A percentile compares a stretch with the other conserved stretches of the same genome.
Conservation (phyloP, 2,113 vertebrate species). For the Ariopsis seemanni region DNA sequence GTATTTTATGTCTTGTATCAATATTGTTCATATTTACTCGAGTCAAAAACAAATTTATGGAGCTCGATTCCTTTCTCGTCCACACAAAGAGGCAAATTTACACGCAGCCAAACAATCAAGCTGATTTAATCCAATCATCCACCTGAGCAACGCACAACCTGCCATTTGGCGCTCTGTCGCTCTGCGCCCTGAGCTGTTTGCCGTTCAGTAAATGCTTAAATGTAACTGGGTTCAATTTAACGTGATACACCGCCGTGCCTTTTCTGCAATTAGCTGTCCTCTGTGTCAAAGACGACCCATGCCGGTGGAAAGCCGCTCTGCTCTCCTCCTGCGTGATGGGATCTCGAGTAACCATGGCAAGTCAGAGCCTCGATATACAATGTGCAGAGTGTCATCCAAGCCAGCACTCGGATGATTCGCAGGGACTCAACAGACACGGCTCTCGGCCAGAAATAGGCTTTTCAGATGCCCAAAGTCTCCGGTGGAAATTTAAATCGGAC, state of each 20-base stretch:
- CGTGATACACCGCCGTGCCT: conserved; percentile 1
- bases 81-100: not conserved
- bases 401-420: conserved; percentile 26
- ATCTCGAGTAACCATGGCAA: conserved; percentile 32
- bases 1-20: not conserved
- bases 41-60: not conserved
- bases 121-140: conserved; percentile 31
- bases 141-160: conserved; percentile 40
- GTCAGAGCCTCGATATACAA: conserved; percentile 8
- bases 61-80: not conserved
- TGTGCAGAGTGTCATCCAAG: not conserved
- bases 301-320: not conserved
- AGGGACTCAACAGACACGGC: conserved; percentile 19
- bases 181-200: not conserved
- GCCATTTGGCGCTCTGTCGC: conserved; percentile 34
- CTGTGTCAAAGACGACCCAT: not conserved
- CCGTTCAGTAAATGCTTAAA: not conserved
- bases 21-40: not conserved
- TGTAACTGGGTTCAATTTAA: conserved; percentile 23
- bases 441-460: conserved; percentile 20
- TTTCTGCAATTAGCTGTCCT: conserved; percentile 28
- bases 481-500: conserved; percentile 6
- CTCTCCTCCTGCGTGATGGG: not conserved
- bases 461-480: not conserved
- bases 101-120: not conserved